Base-by-base conservation (phyloP, 2,888 invertebrate genomes). In the Entomobrya proxima region DNA sequence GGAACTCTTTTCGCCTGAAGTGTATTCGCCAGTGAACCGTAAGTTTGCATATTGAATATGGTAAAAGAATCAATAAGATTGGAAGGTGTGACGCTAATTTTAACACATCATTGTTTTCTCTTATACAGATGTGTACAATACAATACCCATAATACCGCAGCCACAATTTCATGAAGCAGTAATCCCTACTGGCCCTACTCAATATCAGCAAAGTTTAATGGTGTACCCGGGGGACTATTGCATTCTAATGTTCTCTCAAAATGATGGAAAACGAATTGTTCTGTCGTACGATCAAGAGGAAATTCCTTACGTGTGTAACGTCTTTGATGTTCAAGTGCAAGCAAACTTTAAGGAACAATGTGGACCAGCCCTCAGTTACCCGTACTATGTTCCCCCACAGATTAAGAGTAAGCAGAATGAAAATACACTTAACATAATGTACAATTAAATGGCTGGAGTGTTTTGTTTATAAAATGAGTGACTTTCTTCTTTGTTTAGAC, bases 321-420 rank as follows among this genome's bases (percentile, higher is more conserved):
- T 30, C 2, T 81, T 74, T 61, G 81, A 81, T 32, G 24, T 50
- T 11, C 27, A 37, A 44, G 61, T 74, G 0, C 74, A 81, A 74
- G 27, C 58, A 6, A 55, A n/a, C 18, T 52, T 81, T 21, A 81
- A 74, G 4, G 37, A 69, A 18, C 72, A 81, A 15, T 9, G 21
- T 47, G 74, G 72, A 2, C 58, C 81, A 30, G 24, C 72, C 18
- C 18, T 74, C 4, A 44, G 13, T 6, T 81, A 74, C 35, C 13
- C 58, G 1, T 85, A 85, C 30, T 85, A 80, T 67, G 85, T 85
- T 13, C 85, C 85, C n/a, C 85, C 85, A 1, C 27, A 50, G 1
- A 76, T 75, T 21, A 35, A 27, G 1, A 50, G 72, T 74, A 50
- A 30, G 30, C 27, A 64, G 18, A 21, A 52, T 7, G 5, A 21